Evolutionary conservation across 2,888 invertebrate genomes (phyloP).

Genomic region (Crioceris asparagi): DNA sequence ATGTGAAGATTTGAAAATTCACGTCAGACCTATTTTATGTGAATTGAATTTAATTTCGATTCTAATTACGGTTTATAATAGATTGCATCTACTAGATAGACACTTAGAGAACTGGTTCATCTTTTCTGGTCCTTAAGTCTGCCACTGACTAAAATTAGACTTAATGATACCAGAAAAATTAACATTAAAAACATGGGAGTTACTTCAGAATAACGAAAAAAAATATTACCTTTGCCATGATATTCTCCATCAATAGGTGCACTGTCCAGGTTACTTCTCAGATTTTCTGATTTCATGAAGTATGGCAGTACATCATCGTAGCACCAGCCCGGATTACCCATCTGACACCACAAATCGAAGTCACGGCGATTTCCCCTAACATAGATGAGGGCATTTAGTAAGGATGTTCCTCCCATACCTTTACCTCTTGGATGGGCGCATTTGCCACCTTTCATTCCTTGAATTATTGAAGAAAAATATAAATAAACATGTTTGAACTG

Average conservation of each 20-base stretch:
- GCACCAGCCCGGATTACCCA: constrained; percentile 38
- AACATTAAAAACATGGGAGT: too few species aligned
- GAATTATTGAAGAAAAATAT: background rate
- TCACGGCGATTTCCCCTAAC: constrained; percentile 38
- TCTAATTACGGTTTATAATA: too few species aligned
- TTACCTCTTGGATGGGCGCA: constrained; percentile 39
- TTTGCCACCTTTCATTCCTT: constrained; percentile 24
- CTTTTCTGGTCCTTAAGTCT: too few species aligned
- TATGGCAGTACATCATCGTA: constrained; percentile 46
- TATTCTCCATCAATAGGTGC: constrained; percentile 11
- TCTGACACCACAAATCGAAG: constrained; percentile 38
- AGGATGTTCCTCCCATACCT: constrained; percentile 41
- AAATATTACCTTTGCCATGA: constrained; percentile 11
- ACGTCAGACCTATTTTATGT: too few species aligned
- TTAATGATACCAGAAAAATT: too few species aligned
- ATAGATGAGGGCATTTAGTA: constrained; percentile 42
- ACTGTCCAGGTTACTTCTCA: constrained; percentile 11
- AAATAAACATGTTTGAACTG: background rate
- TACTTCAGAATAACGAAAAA: too few species aligned
- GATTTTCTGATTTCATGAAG: constrained; percentile 29
- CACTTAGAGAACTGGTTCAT: too few species aligned
- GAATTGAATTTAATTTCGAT: too few species aligned
- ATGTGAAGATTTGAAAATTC: too few species aligned
- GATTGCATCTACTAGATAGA: too few species aligned
- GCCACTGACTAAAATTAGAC: too few species aligned